These are phyloP conservation scores for Latrodectus geometricus DNA, from an alignment of 1,140 invertebrate species.

Conservation along the genomic window DNA sequence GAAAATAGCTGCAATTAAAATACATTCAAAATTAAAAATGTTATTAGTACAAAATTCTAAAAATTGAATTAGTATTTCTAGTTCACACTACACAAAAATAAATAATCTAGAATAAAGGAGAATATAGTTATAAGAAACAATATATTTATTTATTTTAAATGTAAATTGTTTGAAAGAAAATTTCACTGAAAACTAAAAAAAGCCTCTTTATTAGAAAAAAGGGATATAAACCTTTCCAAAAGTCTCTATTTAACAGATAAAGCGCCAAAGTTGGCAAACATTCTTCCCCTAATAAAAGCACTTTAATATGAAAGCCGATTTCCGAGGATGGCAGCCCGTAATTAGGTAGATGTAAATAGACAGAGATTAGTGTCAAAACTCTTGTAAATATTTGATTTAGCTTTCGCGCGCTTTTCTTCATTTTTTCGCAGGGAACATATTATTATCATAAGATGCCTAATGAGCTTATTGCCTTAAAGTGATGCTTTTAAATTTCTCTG, in stretches of 20 bases:
- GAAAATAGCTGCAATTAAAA: too few species aligned
- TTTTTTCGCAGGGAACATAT: conserved; percentile 15
- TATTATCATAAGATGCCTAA: conserved; percentile 38
- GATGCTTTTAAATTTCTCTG: conserved; percentile 21
- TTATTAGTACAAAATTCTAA: too few species aligned
- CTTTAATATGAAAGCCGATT: conserved; percentile 46
- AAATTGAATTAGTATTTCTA: too few species aligned
- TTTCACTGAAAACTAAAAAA: too few species aligned
- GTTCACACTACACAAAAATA: too few species aligned
- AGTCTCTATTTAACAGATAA: background rate
- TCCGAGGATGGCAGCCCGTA: conserved; percentile 35
- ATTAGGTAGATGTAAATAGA: conserved; percentile 55
- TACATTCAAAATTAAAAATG: too few species aligned
- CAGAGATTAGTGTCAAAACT: conserved; percentile 52
- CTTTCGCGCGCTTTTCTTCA: background rate
- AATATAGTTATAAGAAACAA: too few species aligned
- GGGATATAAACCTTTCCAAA: too few species aligned
- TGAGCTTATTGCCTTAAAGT: conserved; percentile 26
- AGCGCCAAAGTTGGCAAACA: background rate
- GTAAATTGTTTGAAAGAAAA: too few species aligned
- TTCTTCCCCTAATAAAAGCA: background rate
- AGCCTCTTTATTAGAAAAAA: too few species aligned
- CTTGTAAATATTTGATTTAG: conserved; percentile 54
- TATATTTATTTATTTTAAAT: too few species aligned
- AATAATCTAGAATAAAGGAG: too few species aligned